phyloP scores from a whole-genome alignment of 2,888 invertebrate genomes.

The Anthophora plumipes region DNA sequence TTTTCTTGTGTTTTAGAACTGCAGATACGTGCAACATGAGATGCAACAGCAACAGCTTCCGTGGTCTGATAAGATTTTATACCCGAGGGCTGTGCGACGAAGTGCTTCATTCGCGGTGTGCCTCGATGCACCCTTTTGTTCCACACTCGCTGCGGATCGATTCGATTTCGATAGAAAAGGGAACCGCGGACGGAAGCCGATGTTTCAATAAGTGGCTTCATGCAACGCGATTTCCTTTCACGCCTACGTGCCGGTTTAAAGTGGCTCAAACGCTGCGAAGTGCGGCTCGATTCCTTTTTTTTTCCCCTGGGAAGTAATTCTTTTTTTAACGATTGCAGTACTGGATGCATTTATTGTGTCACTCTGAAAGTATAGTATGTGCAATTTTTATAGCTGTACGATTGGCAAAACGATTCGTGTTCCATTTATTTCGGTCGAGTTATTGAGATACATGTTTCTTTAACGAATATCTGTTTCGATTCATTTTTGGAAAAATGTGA shows the following conservation, averaged over 20 bases:
- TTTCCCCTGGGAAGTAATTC: no score
- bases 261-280: background rate
- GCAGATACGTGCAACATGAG: slow-evolving; percentile 11
- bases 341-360: no score
- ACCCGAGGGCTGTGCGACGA: background rate
- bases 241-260: background rate
- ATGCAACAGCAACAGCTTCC: background rate
- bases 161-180: slow-evolving; percentile 11
- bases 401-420: no score
- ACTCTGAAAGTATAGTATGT: no score
- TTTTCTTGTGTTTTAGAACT: background rate
- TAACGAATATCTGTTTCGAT: no score
- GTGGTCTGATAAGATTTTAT: slow-evolving; percentile 44
- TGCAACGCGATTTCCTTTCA: background rate
- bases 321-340: no score
- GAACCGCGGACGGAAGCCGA: slow-evolving; percentile 17
- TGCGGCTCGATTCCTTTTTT: no score
- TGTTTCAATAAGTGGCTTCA: slow-evolving; percentile 14
- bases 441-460: no score
- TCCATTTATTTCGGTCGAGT: no score
- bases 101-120: slow-evolving; percentile 31
- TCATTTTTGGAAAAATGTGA: no score
- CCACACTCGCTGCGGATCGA: slow-evolving; percentile 13
- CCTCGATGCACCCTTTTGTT: slow-evolving; percentile 41
- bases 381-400: no score